Percentiles rank a stretch among this genome's conserved stretches.
phyloP scores from a whole-genome alignment of 2,888 invertebrate genomes.

The Chorisops tibialis region DNA sequence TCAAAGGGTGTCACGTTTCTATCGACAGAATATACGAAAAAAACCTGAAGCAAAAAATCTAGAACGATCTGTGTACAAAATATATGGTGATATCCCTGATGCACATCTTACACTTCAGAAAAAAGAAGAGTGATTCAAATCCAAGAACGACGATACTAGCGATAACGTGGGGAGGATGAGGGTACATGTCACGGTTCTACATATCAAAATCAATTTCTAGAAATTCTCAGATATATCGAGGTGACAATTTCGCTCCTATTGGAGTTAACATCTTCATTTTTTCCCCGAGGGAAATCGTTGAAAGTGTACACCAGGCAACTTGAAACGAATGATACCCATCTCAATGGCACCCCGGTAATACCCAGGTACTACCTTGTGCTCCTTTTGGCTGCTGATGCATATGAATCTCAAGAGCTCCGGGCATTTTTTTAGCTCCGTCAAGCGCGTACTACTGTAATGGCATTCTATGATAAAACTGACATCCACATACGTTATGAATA shows the following conservation, averaged over 20 bases:
- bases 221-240: not conserved
- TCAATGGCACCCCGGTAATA: too few species aligned
- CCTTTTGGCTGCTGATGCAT: too few species aligned
- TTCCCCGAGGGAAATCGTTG: not conserved
- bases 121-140: not conserved
- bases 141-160: not conserved
- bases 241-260: slow-evolving; percentile 6
- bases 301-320: not conserved
- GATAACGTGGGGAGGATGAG: not conserved
- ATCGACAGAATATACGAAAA: too few species aligned
- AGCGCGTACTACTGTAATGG: not conserved
- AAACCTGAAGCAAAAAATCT: too few species aligned
- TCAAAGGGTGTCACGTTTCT: too few species aligned
- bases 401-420: too few species aligned
- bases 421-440: not conserved
- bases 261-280: not conserved
- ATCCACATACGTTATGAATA: not conserved
- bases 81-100: too few species aligned
- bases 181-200: not conserved
- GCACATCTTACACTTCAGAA: too few species aligned
- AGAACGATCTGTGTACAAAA: too few species aligned
- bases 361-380: too few species aligned
- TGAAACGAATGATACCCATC: too few species aligned
- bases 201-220: slow-evolving; percentile 5
- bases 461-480: not conserved